These are phyloP conservation scores for Copsychus sechellarum DNA, from an alignment of 2,113 vertebrate genomes.

Conservation along the genomic window DNA sequence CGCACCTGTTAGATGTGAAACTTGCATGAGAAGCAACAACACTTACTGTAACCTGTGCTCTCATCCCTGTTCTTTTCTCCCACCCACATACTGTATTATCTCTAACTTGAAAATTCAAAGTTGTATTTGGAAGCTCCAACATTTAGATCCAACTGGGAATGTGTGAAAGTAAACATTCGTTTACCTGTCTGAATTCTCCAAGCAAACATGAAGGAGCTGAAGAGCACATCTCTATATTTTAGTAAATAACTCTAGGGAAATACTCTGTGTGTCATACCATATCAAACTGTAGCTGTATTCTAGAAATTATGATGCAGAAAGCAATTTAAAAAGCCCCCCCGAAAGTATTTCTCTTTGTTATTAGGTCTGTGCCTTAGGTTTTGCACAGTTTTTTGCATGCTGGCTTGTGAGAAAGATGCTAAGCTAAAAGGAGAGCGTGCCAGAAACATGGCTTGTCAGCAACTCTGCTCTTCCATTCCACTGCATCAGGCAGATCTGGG, in stretches of 20 bases:
- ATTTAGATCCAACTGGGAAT: not conserved
- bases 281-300: not conserved
- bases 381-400: not conserved
- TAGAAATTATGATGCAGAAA: not conserved
- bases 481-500: accelerated
- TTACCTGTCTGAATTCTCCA: not conserved
- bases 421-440: not conserved
- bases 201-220: not conserved
- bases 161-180: not conserved
- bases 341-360: not conserved
- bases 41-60: not conserved
- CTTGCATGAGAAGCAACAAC: not conserved
- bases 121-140: not conserved
- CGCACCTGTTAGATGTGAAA: not conserved
- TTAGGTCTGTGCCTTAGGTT: not conserved
- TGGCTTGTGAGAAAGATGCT: not conserved
- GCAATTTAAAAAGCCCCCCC: not conserved
- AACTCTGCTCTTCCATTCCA: not conserved
- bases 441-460: accelerated
- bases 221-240: not conserved
- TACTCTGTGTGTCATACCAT: accelerated
- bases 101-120: not conserved
- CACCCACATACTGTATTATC: not conserved
- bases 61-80: not conserved
- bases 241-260: not conserved